Base-by-base conservation (phyloP, 2,888 invertebrate species). In the Erebia epiphron region DNA sequence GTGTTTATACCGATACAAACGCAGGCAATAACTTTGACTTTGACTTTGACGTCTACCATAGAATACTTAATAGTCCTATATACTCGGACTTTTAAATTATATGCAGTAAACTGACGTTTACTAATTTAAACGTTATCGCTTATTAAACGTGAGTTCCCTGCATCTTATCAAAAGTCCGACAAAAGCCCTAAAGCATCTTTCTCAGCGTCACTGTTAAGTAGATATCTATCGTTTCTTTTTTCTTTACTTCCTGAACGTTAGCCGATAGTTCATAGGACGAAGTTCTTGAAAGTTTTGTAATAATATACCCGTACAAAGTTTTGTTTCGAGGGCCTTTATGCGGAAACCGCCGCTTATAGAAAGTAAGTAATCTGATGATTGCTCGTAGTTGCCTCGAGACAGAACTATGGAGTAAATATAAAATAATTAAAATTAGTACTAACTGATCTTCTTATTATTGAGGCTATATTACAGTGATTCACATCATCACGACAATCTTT, bases 301-400 rank as follows among this genome's bases (percentile, higher is more conserved):
- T 62, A 62, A 62, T 62, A 49, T 49, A 21, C 16, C 49, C 46
- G 62, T 46, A 49, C 18, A 21, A 62, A 62, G 49, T 49, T 62
- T 62, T 49, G 62, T 49, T 62, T 62, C 61, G 61, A 61, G 61
- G 21, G 13, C 16, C 46, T 35, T 46, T 46, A 62, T 62, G 50
- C 56, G 43, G 65, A 56, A 62, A 26, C 46, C 52, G 13, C 26
- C 64, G 69, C 54, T 69, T 63, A 67, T 63, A 63, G 72, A 69
- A 69, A 72, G 66, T 68, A 26, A 26, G 4, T 26, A 26, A 71
- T 58, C 50, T 21, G 16, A 54, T 69, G 71, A 68, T 71, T 71
- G 65, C 54, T 46, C 56, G 61, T 46, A 60, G 68, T n/a, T 1
- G n/a, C n/a, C 11, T 46, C 46, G 26, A 26, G 14, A 14, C 60